Conservation (phyloP, 1,140 invertebrate species). For the Acyrthosiphon pisum region DNA sequence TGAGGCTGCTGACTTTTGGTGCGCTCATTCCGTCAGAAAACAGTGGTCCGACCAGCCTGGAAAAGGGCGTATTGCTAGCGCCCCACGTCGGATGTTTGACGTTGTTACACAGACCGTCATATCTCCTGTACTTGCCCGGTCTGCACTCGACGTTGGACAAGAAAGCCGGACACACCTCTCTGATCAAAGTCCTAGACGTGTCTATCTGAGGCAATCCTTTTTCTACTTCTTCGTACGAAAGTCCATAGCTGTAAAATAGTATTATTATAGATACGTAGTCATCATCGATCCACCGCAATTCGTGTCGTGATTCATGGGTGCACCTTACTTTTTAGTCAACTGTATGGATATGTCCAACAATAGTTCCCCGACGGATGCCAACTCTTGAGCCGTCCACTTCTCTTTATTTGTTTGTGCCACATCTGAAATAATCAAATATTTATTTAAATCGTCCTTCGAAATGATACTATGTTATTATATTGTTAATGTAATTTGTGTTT, state of each 20-base stretch:
- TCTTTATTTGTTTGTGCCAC: conserved; percentile 52
- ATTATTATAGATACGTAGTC: not conserved
- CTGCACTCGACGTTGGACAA: conserved; percentile 85
- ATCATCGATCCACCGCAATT: not conserved
- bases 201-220: conserved; percentile 87
- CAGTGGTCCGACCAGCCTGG: conserved; percentile 74
- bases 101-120: conserved; percentile 94
- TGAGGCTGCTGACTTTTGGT: conserved; percentile 61
- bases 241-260: conserved; percentile 72
- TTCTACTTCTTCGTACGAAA: conserved; percentile 85
- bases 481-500: not conserved
- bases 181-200: conserved; percentile 85
- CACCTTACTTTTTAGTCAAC: conserved; percentile 82
- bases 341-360: conserved; percentile 84
- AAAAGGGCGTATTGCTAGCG: conserved; percentile 80
- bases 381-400: conserved; percentile 77
- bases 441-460: not conserved
- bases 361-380: conserved; percentile 83
- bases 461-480: not conserved
- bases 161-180: conserved; percentile 86
- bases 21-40: conserved; percentile 82
- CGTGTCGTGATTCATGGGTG: not conserved
- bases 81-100: conserved; percentile 90
- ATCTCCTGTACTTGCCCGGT: conserved; percentile 85
- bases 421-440: conserved; percentile 49